Evolutionary conservation across 64 coral and sea anemone species (phyloP).

Genomic region (Pocillopora damicornis): DNA sequence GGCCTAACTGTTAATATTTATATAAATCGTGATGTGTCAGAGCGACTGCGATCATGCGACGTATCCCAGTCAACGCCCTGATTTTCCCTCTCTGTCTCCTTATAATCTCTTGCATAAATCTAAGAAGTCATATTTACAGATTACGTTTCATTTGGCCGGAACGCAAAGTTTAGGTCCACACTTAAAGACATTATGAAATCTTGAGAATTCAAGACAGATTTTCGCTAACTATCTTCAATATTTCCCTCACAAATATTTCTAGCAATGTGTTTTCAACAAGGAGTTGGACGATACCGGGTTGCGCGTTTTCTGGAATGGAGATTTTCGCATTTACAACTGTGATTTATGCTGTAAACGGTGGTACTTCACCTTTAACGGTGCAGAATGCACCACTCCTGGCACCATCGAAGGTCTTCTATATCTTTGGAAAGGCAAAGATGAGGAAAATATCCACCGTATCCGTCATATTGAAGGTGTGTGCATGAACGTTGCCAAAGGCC

Average conservation of each 20-base stretch:
- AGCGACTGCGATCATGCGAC: too few species aligned
- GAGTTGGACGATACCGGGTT: not conserved
- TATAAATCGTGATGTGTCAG: too few species aligned
- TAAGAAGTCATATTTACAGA: too few species aligned
- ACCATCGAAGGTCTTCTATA: not conserved
- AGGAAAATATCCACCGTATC: not conserved
- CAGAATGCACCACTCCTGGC: not conserved
- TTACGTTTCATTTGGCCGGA: too few species aligned
- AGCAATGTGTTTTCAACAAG: slow-evolving; percentile 3
- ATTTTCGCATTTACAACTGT: not conserved
- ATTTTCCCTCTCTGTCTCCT: too few species aligned
- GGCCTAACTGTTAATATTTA: too few species aligned
- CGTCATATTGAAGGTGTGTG: not conserved
- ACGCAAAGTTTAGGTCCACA: not conserved
- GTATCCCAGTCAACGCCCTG: too few species aligned
- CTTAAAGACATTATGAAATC: not conserved
- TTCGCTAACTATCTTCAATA: not conserved
- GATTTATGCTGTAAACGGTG: not conserved
- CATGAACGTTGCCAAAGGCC: not conserved
- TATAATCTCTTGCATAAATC: too few species aligned
- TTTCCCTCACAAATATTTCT: not conserved
- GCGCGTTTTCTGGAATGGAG: not conserved
- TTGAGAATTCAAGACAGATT: not conserved
- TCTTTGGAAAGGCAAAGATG: not conserved
- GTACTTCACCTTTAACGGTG: slow-evolving; percentile 1